Conservation (phyloP, 2,113 vertebrate genomes). For the Embiotoca jacksoni region DNA sequence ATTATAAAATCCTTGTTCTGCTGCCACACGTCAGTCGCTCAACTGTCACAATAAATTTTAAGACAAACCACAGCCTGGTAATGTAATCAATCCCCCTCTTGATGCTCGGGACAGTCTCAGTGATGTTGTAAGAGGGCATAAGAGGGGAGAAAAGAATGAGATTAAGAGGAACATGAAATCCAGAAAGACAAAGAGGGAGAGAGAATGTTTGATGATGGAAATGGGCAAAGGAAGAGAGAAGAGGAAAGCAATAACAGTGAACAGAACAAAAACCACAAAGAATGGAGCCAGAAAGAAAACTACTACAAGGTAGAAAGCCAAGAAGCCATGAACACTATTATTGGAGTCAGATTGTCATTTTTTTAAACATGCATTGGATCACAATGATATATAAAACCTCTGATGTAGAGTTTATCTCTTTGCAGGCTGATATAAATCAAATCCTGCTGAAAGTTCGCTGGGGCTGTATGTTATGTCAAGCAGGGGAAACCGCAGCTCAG, state of each 20-base stretch:
- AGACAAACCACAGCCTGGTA: slow-evolving; percentile 52
- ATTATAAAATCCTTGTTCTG: slow-evolving; percentile 43
- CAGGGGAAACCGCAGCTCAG: slow-evolving; percentile 43
- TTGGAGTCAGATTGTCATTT: slow-evolving; percentile 25
- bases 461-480: slow-evolving; percentile 40
- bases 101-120: slow-evolving; percentile 3
- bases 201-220: slow-evolving; percentile 41
- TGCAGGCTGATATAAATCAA: slow-evolving; percentile 51
- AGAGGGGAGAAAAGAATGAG: background rate
- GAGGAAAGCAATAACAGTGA: slow-evolving; percentile 1
- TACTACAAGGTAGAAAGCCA: background rate
- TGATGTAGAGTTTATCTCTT: background rate
- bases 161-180: slow-evolving; percentile 36
- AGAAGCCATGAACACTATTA: slow-evolving; percentile 20
- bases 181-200: slow-evolving; percentile 38
- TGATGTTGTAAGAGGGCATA: slow-evolving; percentile 34
- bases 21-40: slow-evolving; percentile 49
- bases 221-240: background rate
- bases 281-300: background rate
- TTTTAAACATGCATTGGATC: slow-evolving; percentile 17
- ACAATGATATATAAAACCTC: background rate
- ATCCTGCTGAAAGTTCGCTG: slow-evolving; percentile 35
- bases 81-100: slow-evolving; percentile 40
- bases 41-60: slow-evolving; percentile 40
- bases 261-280: slow-evolving; percentile 11